Evolutionary conservation across 2,113 vertebrate genomes (phyloP).

Genomic region (Eidolon helvum): DNA sequence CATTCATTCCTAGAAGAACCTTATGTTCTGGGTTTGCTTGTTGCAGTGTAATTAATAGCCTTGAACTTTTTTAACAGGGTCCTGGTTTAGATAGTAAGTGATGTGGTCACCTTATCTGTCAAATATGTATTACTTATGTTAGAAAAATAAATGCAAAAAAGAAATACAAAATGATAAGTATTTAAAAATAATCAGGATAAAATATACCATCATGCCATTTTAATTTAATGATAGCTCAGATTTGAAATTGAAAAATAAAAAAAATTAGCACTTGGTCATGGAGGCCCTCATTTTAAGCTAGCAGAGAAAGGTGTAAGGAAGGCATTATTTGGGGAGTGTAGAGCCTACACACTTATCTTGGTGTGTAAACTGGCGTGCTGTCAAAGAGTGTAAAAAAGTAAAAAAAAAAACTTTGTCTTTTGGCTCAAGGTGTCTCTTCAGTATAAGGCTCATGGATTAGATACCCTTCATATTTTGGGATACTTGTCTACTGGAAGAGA

Average conservation of each 20-base stretch:
- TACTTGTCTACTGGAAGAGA: not conserved
- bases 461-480: not conserved
- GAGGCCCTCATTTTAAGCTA: not conserved
- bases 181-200: not conserved
- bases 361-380: fast-evolving
- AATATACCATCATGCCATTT: not conserved
- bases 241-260: not conserved
- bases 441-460: not conserved
- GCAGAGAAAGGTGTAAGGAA: not conserved
- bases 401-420: not conserved
- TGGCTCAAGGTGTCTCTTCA: not conserved
- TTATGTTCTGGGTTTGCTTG: not conserved
- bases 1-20: not conserved
- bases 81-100: not conserved
- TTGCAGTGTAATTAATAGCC: not conserved
- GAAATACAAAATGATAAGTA: not conserved
- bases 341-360: no score
- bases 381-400: not conserved
- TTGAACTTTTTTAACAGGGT: not conserved
- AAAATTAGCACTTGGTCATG: not conserved
- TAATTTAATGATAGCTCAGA: not conserved
- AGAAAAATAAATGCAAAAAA: constrained; percentile 10
- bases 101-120: not conserved
- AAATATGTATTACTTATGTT: not conserved
- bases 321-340: not conserved